phyloP scores from a whole-genome alignment of 2,888 invertebrate species.

The Oasisia sp. region DNA sequence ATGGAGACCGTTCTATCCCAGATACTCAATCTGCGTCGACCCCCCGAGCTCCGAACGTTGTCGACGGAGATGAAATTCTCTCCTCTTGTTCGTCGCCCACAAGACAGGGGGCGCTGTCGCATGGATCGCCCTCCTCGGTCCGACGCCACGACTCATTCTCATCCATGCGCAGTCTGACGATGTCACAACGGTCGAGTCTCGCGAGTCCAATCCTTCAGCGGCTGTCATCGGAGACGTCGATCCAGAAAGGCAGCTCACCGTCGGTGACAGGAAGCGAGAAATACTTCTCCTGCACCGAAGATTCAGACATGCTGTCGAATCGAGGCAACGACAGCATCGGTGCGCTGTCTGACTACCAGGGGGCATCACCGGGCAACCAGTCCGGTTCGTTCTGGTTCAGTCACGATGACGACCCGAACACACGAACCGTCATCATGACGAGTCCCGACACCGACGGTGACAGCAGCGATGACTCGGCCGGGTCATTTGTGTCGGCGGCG shows the following conservation, averaged over 20 bases:
- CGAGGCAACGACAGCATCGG: not conserved
- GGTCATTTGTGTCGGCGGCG: constrained; percentile 80
- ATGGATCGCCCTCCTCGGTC: not conserved
- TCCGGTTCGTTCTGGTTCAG: constrained; percentile 19
- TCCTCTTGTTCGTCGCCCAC: not conserved
- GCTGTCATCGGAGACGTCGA: constrained; percentile 39
- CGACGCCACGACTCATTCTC: not conserved
- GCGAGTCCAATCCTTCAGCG: constrained; percentile 42
- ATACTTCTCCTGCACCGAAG: constrained; percentile 94
- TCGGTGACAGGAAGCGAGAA: constrained; percentile 71
- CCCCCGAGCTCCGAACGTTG: not conserved
- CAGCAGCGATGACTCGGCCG: constrained; percentile 45
- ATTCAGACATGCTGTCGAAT: constrained; percentile 59
- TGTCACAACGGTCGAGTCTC: constrained; percentile 39
- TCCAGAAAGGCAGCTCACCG: constrained; percentile 35
- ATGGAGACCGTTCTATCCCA: not conserved
- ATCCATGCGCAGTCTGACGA: not conserved
- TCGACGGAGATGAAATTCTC: not conserved
- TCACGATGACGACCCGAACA: not conserved
- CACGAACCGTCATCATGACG: not conserved
- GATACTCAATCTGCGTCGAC: not conserved
- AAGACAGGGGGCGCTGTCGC: not conserved
- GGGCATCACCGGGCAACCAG: not conserved
- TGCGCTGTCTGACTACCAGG: constrained; percentile 27
- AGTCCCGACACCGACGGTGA: not conserved